Conservation (phyloP, 2,797 vertebrate genomes). For the Pterois miles region DNA sequence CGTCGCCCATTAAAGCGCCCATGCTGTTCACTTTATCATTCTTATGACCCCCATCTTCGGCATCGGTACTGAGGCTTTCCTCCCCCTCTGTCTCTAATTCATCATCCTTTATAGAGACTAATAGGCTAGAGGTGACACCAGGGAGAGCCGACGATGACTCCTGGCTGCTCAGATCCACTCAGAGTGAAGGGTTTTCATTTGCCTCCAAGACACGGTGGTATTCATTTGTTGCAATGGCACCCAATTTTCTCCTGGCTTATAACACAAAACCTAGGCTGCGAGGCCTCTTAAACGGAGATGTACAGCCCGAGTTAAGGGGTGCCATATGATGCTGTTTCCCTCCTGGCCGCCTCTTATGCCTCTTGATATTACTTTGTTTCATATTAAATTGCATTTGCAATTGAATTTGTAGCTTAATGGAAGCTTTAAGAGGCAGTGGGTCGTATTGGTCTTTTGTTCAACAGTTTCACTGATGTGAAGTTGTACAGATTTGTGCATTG, state of each 20-base stretch:
- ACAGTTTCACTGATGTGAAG: not conserved
- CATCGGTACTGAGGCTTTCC: conserved; percentile 73
- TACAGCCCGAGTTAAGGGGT: conserved; percentile 36
- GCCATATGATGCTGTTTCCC: conserved; percentile 20
- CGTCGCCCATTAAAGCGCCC: conserved; percentile 78
- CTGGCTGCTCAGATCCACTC: conserved; percentile 68
- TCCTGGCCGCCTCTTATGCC: conserved; percentile 35
- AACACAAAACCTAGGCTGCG: conserved; percentile 40
- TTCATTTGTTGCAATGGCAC: conserved; percentile 77
- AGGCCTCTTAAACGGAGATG: conserved; percentile 60
- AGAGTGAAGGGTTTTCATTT: conserved; percentile 74
- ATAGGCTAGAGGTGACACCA: conserved; percentile 81
- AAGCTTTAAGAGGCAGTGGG: not conserved
- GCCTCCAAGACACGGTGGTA: conserved; percentile 69
- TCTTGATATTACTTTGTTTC: conserved; percentile 35
- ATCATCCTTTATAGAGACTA: conserved; percentile 90
- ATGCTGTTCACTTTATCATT: conserved; percentile 86
- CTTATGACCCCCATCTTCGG: conserved; percentile 82
- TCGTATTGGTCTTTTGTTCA: not conserved
- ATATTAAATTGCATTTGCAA: conserved; percentile 45
- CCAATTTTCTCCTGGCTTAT: conserved; percentile 69
- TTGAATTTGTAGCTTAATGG: not conserved
- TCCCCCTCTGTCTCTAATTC: conserved; percentile 83
- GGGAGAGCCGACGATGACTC: conserved; percentile 73
- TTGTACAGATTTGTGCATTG: not conserved